Evolutionary conservation across 2,113 vertebrate genomes (phyloP).

Genomic region (Lepidothrix coronata): DNA sequence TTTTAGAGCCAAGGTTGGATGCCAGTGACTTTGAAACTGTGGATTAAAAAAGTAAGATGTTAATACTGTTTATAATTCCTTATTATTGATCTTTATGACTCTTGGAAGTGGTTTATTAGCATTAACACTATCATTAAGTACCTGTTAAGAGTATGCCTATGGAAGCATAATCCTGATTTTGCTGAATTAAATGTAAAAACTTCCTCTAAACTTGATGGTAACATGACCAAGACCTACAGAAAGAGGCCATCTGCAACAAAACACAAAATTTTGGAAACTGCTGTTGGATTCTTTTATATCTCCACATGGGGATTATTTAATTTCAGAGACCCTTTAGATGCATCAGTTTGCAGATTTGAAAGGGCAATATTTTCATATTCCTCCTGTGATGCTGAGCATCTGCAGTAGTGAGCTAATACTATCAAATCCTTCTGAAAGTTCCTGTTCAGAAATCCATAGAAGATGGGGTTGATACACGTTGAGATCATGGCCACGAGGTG

Average conservation of each 20-base stretch:
- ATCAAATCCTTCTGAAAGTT: conserved; percentile 79
- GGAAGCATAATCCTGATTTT: neutral
- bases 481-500: conserved; percentile 78
- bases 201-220: neutral
- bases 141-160: neutral
- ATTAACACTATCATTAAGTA: neutral
- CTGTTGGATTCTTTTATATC: conserved; percentile 52
- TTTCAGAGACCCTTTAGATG: conserved; percentile 70
- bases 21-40: neutral
- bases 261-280: neutral
- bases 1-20: neutral
- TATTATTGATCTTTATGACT: neutral
- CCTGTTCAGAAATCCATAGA: conserved; percentile 79
- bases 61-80: neutral
- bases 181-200: neutral
- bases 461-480: conserved; percentile 77
- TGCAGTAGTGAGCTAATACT: conserved; percentile 57
- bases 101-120: neutral
- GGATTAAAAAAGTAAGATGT: neutral
- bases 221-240: neutral
- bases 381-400: conserved; percentile 56
- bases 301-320: conserved; percentile 18
- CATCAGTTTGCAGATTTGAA: conserved; percentile 66
- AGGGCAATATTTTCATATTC: conserved; percentile 75
- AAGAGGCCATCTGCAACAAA: neutral